Conservation (phyloP, 2,888 invertebrate genomes). For the Arrhopalites spinosus region DNA sequence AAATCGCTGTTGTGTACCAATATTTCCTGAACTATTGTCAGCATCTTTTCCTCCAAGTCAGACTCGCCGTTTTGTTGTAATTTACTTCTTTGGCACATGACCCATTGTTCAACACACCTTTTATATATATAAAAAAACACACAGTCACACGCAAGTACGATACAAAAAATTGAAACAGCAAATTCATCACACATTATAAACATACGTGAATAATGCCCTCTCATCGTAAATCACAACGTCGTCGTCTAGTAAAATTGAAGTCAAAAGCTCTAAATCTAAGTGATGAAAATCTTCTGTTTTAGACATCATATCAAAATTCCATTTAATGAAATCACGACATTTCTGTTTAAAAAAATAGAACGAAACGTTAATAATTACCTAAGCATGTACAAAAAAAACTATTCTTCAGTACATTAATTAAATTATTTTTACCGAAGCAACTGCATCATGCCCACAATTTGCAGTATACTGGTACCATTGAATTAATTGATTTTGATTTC, state of each 20-base stretch:
- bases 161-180: slow-evolving; percentile 5
- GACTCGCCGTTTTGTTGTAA: slow-evolving; percentile 61
- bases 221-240: slow-evolving; percentile 89
- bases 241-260: slow-evolving; percentile 73
- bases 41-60: slow-evolving; percentile 67
- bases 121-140: slow-evolving; percentile 29
- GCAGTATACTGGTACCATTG: slow-evolving; percentile 91
- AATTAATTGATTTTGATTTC: slow-evolving; percentile 77
- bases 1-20: too few relatives aligned
- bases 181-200: slow-evolving; percentile 23
- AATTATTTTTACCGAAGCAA: slow-evolving; percentile 67
- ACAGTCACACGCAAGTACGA: not conserved
- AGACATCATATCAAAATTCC: slow-evolving; percentile 86
- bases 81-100: slow-evolving; percentile 71
- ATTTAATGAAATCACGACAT: slow-evolving; percentile 83
- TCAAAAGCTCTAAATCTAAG: slow-evolving; percentile 71
- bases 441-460: slow-evolving; percentile 76
- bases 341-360: slow-evolving; percentile 62
- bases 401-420: too few relatives aligned
- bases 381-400: too few relatives aligned
- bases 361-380: not conserved
- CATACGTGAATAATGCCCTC: slow-evolving; percentile 75
- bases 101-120: slow-evolving; percentile 78
- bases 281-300: slow-evolving; percentile 78
- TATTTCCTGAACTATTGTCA: slow-evolving; percentile 54